Conservation (phyloP, 2,797 vertebrate genomes). For the Chaunax sp. region DNA sequence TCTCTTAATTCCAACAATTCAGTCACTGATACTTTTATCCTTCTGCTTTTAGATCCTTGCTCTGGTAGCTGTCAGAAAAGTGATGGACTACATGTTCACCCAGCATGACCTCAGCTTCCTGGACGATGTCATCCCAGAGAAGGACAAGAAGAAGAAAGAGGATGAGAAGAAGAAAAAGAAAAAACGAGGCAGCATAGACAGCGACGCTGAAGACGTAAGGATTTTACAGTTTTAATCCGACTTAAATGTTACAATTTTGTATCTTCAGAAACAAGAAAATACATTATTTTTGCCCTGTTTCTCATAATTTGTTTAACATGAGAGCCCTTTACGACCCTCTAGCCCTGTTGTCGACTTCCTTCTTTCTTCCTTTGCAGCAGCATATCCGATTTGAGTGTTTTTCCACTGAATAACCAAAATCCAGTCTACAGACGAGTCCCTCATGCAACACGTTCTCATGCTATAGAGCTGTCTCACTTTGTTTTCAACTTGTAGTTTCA, state of each 20-base stretch:
- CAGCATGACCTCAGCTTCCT: conserved; percentile 97
- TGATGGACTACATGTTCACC: conserved; percentile 97
- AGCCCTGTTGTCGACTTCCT: background rate
- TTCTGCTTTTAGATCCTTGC: conserved; percentile 90
- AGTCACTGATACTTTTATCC: background rate
- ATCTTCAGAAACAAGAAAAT: background rate
- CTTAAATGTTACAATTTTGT: background rate
- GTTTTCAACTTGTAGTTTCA: background rate
- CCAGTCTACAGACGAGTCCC: background rate
- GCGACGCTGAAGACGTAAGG: conserved; percentile 95
- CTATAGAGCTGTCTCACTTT: background rate
- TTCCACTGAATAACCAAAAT: background rate
- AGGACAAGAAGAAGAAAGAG: conserved; percentile 99
- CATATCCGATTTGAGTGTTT: background rate
- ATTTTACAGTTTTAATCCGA: background rate
- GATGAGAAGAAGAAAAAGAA: conserved; percentile 97
- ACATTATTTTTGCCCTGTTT: too few relatives aligned
- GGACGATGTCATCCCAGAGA: conserved; percentile 98
- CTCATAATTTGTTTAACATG: background rate
- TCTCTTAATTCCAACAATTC: background rate
- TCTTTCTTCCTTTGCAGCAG: conserved; percentile 7
- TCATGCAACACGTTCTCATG: background rate
- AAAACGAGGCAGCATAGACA: conserved; percentile 90
- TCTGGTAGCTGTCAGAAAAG: conserved; percentile 95
- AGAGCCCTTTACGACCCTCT: background rate